Base-by-base conservation (phyloP, 2,888 invertebrate species). In the Uropetala carovei region DNA sequence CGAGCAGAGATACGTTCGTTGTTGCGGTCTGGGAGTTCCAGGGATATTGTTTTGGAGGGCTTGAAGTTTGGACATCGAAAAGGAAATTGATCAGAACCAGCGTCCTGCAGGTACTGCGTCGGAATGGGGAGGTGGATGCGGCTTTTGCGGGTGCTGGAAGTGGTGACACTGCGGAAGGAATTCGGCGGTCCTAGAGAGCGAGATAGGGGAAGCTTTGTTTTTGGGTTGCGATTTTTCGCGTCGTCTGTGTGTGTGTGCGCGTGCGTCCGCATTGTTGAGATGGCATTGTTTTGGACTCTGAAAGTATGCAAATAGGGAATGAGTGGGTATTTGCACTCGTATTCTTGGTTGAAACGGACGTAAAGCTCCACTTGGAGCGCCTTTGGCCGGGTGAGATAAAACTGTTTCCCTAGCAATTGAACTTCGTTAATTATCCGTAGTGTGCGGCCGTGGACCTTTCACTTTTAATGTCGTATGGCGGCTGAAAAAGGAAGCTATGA, bases 231-330 rank as follows among this genome's bases (percentile, higher is more conserved):
- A 75, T n/a, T 75, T 75, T 75, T 75, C 27, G 27, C 27, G n/a
- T 75, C 75, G 27, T 27, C 22, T 13, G 75, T 8, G 22, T 22
- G 75, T 75, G 43, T 43, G 43, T 43, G n/a, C n/a, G n/a, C n/a
- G n/a, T 75, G 27, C 75, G 75, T 27, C 22, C 75, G 75, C 75
- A 75, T 75, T 75, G 75, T 75, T 75, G 75, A 75, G 75, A 75
- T 18, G 13, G 75, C 75, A 75, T 75, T 75, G 75, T 75, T 75
- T 22, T 18, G 75, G 75, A 27, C 22, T 75, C 75, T 22, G 22
- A 22, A 68, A 68, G 68, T 68, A 68, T 68, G 9, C 68, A 18
- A 9, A 68, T 68, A 22, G 75, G 4, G 75, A 9, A 22, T 4
- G 9, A 13, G 75, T 22, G 75, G 75, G 27, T 22, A 27, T 27